A percentile compares a stretch with the other conserved stretches of the same genome.
Conservation (phyloP, 2,888 invertebrate species). For the Nomada hirtipes region DNA sequence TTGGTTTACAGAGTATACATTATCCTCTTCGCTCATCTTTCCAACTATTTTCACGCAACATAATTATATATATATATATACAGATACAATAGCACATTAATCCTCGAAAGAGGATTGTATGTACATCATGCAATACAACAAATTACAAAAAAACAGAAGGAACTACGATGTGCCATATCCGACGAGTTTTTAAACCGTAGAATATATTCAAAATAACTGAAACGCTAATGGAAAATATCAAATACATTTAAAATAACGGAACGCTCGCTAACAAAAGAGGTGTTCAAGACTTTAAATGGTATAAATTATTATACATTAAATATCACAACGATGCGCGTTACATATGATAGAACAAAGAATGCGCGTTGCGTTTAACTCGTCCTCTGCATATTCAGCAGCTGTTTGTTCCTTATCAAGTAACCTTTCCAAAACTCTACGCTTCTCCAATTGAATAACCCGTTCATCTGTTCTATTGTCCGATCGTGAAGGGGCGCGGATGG, state of each 20-base stretch:
- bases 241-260: not conserved
- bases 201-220: not conserved
- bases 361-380: slow-evolving; percentile 7
- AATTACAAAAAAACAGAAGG: not conserved
- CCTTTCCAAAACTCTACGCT: slow-evolving; percentile 67
- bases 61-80: slow-evolving; percentile 21
- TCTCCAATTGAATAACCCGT: slow-evolving; percentile 66
- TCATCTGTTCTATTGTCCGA: slow-evolving; percentile 70
- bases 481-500: slow-evolving; percentile 66
- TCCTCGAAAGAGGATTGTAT: not conserved
- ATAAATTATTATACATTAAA: slow-evolving; percentile 30
- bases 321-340: slow-evolving; percentile 26
- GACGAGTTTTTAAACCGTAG: too few relatives aligned
- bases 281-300: not conserved
- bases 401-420: slow-evolving; percentile 51
- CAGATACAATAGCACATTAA: not conserved
- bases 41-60: not conserved
- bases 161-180: not conserved
- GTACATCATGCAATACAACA: not conserved
- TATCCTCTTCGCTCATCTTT: not conserved
- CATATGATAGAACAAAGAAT: not conserved
- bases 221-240: not conserved
- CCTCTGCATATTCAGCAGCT: not conserved
- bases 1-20: slow-evolving; percentile 35
- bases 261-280: not conserved